Conservation (phyloP, 2,888 invertebrate species). For the Cremastinae sp. region DNA sequence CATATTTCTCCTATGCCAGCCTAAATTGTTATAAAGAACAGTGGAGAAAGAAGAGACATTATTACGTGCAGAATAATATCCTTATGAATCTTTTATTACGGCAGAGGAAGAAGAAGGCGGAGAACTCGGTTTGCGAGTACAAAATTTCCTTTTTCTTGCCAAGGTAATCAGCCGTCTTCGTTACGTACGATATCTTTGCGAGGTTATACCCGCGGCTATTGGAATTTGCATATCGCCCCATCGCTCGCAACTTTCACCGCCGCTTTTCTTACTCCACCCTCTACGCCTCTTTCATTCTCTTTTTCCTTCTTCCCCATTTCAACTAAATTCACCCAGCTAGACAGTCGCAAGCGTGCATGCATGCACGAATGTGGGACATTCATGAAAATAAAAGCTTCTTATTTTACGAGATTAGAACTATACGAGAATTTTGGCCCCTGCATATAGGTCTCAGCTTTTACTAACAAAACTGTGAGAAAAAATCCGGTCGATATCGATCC, state of each 20-base stretch:
- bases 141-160: slow-evolving; percentile 54
- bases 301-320: slow-evolving; percentile 58
- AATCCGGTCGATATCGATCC: not conserved
- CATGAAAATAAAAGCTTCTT: slow-evolving; percentile 31
- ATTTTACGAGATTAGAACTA: slow-evolving; percentile 47
- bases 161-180: slow-evolving; percentile 62
- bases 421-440: slow-evolving; percentile 38
- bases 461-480: not conserved
- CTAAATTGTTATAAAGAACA: not conserved
- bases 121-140: slow-evolving; percentile 2
- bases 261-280: slow-evolving; percentile 56
- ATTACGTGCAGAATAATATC: slow-evolving; percentile 38
- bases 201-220: slow-evolving; percentile 37
- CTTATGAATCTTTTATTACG: slow-evolving; percentile 58
- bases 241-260: slow-evolving; percentile 63
- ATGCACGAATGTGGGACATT: slow-evolving; percentile 31
- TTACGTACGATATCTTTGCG: slow-evolving; percentile 44
- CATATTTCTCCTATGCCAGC: not conserved
- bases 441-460: slow-evolving; percentile 12
- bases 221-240: slow-evolving; percentile 66
- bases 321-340: slow-evolving; percentile 49
- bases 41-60: slow-evolving; percentile 17
- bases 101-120: slow-evolving; percentile 17
- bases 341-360: slow-evolving; percentile 43
- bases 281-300: slow-evolving; percentile 42